Base-by-base conservation (phyloP, 2,888 invertebrate species). In the Diadegma fenestrale region DNA sequence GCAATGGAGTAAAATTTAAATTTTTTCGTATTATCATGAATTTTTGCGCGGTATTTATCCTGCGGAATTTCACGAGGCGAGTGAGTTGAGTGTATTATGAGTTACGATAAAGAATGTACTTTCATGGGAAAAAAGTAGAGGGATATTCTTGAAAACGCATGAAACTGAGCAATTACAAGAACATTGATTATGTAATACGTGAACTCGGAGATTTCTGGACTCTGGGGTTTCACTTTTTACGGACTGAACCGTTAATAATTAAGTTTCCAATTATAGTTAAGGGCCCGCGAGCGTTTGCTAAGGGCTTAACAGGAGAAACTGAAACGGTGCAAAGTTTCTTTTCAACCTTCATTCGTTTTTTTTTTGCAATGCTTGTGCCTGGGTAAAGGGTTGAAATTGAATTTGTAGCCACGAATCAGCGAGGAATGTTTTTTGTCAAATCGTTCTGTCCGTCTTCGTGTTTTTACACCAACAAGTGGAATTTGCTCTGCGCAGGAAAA, bases 201-300 rank as follows among this genome's bases (percentile, higher is more conserved):
- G 68, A 43, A 41, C 43, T 14, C 5, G 22, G 26, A 68, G 68
- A 41, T 68, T 43, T 66, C 22, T 26, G 58, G 26, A 58, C 68
- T 22, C 68, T 10, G 26, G 37, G 19, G 26, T 68, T 41, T 68
- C 68, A 68, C 43, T 26, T 43, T 22, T 41, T 41, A 26, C 8
- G 43, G 12, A 5, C 37, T 68, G 68, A 68, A 43, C 43, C 14
- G 19, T 68, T 41, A 68, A 68, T 68, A 68, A 68, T 68, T 22
- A 43, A 68, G 43, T 68, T 68, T 41, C 22, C 68, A 68, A 68
- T 68, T 68, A 68, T 41, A 37, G 41, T 22, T 22, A 43, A 37
- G 43, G 19, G 68, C 37, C 64, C 37, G 68, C 43, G 68, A 68
- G 68, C 41, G 41, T 68, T 68, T 43, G n/a, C 68, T 41, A 19